Conservation (phyloP, 2,797 vertebrate genomes). For the Sebastes paucispinis region DNA sequence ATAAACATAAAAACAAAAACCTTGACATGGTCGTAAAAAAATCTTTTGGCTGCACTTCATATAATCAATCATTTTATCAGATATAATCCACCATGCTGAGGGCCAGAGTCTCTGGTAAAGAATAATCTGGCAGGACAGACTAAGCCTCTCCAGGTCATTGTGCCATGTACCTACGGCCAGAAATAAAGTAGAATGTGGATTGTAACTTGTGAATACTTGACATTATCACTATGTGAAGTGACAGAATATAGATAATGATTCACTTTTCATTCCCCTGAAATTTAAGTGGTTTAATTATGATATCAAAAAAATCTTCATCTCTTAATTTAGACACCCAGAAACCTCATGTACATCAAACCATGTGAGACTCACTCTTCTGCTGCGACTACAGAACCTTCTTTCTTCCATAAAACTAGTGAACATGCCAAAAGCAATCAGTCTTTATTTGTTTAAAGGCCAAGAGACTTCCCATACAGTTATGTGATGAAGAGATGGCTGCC, state of each 20-base stretch:
- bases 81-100: neutral
- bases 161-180: neutral
- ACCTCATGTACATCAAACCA: no score
- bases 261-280: no score
- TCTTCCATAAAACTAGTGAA: no score
- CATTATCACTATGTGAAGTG: neutral
- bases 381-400: no score
- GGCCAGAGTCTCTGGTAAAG: neutral
- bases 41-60: slow-evolving; percentile 1
- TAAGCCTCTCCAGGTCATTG: neutral
- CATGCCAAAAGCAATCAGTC: no score
- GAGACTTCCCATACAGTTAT: no score
- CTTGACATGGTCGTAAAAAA: slow-evolving; percentile 30
- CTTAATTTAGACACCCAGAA: no score
- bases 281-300: accelerated
- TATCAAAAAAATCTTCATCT: no score
- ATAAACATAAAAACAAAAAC: slow-evolving; percentile 22
- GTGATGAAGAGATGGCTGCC: no score
- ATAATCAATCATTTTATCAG: neutral
- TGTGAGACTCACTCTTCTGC: no score
- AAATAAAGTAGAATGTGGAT: neutral
- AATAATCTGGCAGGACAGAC: neutral
- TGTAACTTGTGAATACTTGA: neutral
- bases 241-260: no score
- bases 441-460: no score